Base-by-base conservation (phyloP, 2,797 vertebrate genomes). In the Meda fulgida region DNA sequence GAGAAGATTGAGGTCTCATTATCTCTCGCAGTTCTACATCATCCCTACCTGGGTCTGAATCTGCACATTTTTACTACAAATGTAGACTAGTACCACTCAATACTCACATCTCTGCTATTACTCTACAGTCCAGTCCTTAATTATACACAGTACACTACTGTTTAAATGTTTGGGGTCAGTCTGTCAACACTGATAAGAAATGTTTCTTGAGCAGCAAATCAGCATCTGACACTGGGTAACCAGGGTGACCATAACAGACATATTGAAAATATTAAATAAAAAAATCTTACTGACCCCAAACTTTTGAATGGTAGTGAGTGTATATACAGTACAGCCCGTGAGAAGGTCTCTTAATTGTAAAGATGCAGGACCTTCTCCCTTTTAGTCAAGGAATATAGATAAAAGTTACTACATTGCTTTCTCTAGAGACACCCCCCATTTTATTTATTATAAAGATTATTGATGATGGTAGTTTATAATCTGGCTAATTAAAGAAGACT, bases 1-100 rank as follows among this genome's bases (percentile, higher is more conserved):
- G 51, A 70, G 18, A 78, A 67, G 81, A 75, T 5, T 82, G 55
- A 75, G 38, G 38, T 58, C 51, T 71, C 36, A 55, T 38, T 7
- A 70, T 13, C 65, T 70, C 31, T 53, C 18, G 0, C 40, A 83
- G 72, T 36, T 83, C 23, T 70, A 71, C 13, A 21, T 69, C 26
- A 78, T 84, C n/a, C 55, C 60, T 66, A 36, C 23, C 43, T 29
- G 26, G 10, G 29, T 73, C 29, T 36, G 18, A 36, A 76, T 23
- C 7, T 26, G 6, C 16, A 66, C 5, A 53, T 69, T 84, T 40
- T 18, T 55, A 29, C 72, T n/a, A 21, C 21, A 75, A 65, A 34
- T 2, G 34, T 40, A 48, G 23, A 66, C 18, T 16, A 76, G n/a
- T 7, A 67, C 0, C 7, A 38, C 19, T 69, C 3, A 18, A 5